Evolutionary conservation across 92 coral and sea anemone species (phyloP).

Genomic region (Parazoanthus darwini): DNA sequence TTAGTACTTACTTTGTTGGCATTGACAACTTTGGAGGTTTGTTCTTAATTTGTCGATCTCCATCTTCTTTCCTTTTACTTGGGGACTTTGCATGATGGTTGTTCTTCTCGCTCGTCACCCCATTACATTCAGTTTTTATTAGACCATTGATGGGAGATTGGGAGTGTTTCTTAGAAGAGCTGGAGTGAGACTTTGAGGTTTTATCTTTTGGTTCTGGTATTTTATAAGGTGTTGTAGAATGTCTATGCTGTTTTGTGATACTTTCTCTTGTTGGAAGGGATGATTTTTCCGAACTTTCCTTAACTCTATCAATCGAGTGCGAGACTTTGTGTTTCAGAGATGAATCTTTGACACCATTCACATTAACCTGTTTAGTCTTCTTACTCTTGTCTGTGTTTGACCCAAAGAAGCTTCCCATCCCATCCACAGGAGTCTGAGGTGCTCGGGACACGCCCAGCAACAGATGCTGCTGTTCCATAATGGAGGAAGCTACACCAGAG

Average conservation of each 20-base stretch:
- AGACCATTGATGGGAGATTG: conserved; percentile 24
- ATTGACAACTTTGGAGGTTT: conserved; percentile 71
- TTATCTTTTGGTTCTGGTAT: conserved; percentile 1
- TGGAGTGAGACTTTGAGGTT: conserved; percentile 1
- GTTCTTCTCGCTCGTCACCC: neutral
- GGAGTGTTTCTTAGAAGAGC: conserved; percentile 6
- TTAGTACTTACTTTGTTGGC: conserved; percentile 48
- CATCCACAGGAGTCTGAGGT: conserved; percentile 87
- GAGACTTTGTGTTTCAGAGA: neutral
- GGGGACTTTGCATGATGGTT: neutral
- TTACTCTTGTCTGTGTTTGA: neutral
- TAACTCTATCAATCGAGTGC: neutral
- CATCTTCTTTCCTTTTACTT: conserved; percentile 46
- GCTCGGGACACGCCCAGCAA: conserved; percentile 71
- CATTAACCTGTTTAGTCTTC: neutral
- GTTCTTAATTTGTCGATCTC: conserved; percentile 47
- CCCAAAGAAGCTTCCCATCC: conserved; percentile 44
- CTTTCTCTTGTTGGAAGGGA: neutral
- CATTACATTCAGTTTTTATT: conserved; percentile 24
- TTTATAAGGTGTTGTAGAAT: neutral
- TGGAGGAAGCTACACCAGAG: conserved; percentile 55
- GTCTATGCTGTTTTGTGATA: neutral
- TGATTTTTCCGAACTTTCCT: conserved; percentile 8
- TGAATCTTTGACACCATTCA: neutral
- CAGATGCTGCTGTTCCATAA: conserved; percentile 57